Percentiles rank a stretch among this genome's conserved stretches.
Conservation (phyloP, 1,140 invertebrate genomes). For the Caenorhabditis remanei region DNA sequence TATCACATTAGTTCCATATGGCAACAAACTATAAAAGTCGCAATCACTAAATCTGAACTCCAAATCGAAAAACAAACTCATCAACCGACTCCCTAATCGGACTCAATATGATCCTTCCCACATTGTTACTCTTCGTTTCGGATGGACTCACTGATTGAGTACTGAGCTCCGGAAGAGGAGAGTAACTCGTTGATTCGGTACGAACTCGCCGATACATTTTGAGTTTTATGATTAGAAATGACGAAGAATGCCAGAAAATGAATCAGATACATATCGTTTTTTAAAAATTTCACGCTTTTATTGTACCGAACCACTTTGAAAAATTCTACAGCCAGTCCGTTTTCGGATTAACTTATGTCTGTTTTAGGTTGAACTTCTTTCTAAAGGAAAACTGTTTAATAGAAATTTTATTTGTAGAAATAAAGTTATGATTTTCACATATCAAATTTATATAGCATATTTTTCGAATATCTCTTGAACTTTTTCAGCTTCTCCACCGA, state of each 20-base stretch:
- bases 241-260: too few species aligned
- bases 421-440: background rate
- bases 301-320: too few species aligned
- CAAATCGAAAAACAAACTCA: background rate
- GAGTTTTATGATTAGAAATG: background rate
- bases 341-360: too few species aligned
- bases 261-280: too few species aligned
- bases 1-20: conserved; percentile 17
- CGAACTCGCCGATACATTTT: conserved; percentile 10
- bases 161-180: background rate
- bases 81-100: conserved; percentile 11
- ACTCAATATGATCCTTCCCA: conserved; percentile 7
- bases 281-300: too few species aligned
- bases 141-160: conserved; percentile 25
- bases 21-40: background rate
- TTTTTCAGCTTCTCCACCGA: conserved; percentile 15
- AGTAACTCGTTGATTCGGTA: conserved; percentile 1
- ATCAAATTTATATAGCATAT: background rate
- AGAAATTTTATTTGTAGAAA: too few species aligned
- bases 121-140: background rate
- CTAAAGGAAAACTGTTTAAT: too few species aligned
- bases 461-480: conserved; percentile 36
- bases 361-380: too few species aligned
- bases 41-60: background rate
- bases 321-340: too few species aligned